Evolutionary conservation across 2,797 vertebrate species (phyloP), one percentile per base, ranked within the genome.

Genomic region (Oreonectes daqikongensis): DNA sequence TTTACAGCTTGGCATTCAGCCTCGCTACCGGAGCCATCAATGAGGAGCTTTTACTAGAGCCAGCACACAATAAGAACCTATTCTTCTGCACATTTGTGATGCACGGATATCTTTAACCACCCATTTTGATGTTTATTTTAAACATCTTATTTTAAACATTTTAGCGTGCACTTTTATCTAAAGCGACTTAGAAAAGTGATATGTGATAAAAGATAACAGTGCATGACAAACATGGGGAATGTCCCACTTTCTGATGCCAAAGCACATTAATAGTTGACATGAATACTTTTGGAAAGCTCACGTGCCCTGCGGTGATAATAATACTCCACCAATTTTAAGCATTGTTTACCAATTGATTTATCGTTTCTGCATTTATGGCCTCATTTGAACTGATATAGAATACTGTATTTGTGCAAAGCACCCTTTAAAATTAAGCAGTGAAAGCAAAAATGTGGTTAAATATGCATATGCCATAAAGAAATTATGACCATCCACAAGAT

Each of bases 1-100:
- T 40, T 38, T 30, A 66, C 50, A 22, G 26, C 35, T 52, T 24
- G 79, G 44, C 55, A 38, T 46, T 44, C 59, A 28, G 28, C 69
- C 67, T 81, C 53, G 9, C 26, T 15, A 18, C 65, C 67, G 63
- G 40, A 46, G 53, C 12, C 50, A 61, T 80, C 65, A 59, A 30
- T 38, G 52, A 64, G 26, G 7, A 38, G 28, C 70, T 48, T 50
- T 57, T 61, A 44, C 24, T 61, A 35, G 17, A 42, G 46, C 71
- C n/a, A 20, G 22, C 38, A 64, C 44, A 64, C 46, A 40, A 28
- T n/a, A 53, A 30, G 12, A 28, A 20, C 38, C 46, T n/a, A 40
- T 10, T 40, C 46, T 20, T 10, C 57, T 12, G 57, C 59, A 50
- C 0, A 1, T 28, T 53, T 0, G 2, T 38, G 35, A 38, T 38